Evolutionary conservation across 2,113 vertebrate genomes (phyloP).

Genomic region (Leptodactylus fuscus): DNA sequence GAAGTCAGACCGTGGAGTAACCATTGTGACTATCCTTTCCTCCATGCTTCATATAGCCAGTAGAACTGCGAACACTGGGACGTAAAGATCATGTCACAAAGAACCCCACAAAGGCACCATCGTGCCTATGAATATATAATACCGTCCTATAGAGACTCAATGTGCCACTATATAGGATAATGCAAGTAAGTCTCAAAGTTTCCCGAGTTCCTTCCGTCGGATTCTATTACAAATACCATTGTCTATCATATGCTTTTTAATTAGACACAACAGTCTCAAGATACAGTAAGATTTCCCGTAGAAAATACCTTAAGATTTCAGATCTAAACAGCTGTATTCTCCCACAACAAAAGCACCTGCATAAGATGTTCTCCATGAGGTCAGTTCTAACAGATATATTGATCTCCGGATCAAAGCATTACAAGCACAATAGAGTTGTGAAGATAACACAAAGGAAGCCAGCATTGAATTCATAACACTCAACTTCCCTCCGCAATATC

Average conservation of each 20-base stretch:
- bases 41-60: not conserved
- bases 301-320: not conserved
- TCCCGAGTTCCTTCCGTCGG: not conserved
- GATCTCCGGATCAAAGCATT: constrained; percentile 40
- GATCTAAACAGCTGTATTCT: not conserved
- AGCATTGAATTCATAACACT: not conserved
- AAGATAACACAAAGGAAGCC: not conserved
- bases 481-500: not conserved
- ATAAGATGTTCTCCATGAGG: not conserved
- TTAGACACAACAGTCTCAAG: not conserved
- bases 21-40: not conserved
- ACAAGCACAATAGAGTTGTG: not conserved
- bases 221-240: not conserved
- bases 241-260: not conserved
- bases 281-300: not conserved
- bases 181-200: no score
- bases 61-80: not conserved
- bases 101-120: no score
- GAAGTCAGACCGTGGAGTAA: not conserved
- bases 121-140: no score
- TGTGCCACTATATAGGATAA: no score
- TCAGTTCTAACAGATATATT: constrained; percentile 40
- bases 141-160: no score
- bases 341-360: constrained; percentile 11
- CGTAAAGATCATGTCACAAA: not conserved